These are phyloP conservation scores for Paedocypris sp. DNA, from an alignment of 2,113 vertebrate species.

Conservation along the genomic window DNA sequence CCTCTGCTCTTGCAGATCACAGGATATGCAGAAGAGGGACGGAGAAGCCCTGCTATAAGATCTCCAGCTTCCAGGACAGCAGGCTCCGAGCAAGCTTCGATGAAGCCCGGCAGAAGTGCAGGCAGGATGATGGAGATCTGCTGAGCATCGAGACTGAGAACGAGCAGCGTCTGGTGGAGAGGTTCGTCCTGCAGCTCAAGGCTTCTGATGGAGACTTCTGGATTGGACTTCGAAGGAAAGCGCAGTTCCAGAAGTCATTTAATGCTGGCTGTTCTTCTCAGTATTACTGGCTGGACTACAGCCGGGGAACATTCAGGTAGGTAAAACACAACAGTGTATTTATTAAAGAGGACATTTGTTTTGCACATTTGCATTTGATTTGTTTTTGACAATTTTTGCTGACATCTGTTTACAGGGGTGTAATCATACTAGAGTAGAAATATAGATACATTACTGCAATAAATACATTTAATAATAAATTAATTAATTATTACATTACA, in stretches of 20 bases:
- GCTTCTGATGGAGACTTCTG: conserved; percentile 82
- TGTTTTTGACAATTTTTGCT: no score
- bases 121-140: conserved; percentile 68
- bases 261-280: conserved; percentile 59
- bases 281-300: conserved; percentile 82
- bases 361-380: not conserved
- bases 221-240: conserved; percentile 74
- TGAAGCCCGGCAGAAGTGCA: conserved; percentile 69
- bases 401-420: no score
- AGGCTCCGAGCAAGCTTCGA: conserved; percentile 66
- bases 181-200: conserved; percentile 63
- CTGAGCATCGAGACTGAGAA: conserved; percentile 77
- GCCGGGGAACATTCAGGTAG: conserved; percentile 71
- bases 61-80: conserved; percentile 73
- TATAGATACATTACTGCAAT: no score
- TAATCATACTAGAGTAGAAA: no score
- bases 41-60: conserved; percentile 81
- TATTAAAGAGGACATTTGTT: no score
- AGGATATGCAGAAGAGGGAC: conserved; percentile 76
- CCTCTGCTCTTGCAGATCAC: conserved; percentile 62
- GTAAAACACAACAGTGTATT: no score
- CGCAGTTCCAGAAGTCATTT: conserved; percentile 42
- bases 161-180: conserved; percentile 79
- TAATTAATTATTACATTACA: no score
- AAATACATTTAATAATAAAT: no score